Evolutionary conservation across 2,113 vertebrate species (phyloP).

Genomic region (Verasper variegatus): DNA sequence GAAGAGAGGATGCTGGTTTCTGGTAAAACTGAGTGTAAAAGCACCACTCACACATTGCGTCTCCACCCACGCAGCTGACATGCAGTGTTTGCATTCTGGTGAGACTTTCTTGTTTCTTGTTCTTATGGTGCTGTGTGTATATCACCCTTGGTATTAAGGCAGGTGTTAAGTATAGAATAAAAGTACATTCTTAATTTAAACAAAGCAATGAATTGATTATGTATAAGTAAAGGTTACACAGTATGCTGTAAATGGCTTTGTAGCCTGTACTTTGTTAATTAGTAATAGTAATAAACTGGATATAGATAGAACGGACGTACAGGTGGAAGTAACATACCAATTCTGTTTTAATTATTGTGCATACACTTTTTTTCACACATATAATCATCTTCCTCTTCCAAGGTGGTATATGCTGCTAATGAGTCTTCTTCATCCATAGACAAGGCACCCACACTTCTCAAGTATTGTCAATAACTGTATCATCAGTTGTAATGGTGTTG

Average conservation of each 20-base stretch:
- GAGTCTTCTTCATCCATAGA: constrained; percentile 47
- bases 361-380: constrained; percentile 42
- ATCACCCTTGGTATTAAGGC: not conserved
- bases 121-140: not conserved
- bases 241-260: not conserved
- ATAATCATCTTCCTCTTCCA: constrained; percentile 46
- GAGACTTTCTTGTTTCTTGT: constrained; percentile 9
- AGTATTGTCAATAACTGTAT: constrained; percentile 46
- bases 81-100: constrained; percentile 35
- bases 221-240: too few relatives aligned
- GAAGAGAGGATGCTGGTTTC: constrained; percentile 16
- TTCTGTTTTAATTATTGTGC: constrained; percentile 23
- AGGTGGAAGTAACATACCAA: constrained; percentile 33
- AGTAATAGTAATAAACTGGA: not conserved
- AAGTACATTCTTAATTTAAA: not conserved
- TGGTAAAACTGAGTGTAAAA: constrained; percentile 24
- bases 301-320: not conserved
- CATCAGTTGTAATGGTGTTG: constrained; percentile 63
- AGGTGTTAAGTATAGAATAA: not conserved
- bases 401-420: constrained; percentile 52
- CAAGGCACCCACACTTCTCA: constrained; percentile 56
- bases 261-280: constrained; percentile 16
- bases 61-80: constrained; percentile 24
- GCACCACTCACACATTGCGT: constrained; percentile 45
- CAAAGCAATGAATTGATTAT: not conserved